Base-by-base conservation (phyloP, 2,888 invertebrate genomes). In the Ariolimax columbianus region DNA sequence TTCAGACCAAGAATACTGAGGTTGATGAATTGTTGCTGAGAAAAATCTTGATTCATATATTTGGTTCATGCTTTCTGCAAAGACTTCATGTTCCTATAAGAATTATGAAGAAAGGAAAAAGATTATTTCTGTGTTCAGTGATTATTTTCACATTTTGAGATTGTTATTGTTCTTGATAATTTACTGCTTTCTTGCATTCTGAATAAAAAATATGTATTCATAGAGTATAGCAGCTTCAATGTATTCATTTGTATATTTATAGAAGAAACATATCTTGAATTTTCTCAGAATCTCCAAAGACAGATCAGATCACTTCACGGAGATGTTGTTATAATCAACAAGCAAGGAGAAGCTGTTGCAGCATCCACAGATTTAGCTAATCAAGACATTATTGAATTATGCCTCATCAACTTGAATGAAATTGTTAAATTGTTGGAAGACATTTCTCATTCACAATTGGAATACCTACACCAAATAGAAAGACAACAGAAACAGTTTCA, bases 271-370 rank as follows among this genome's bases (percentile, higher is more conserved):
- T n/a, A n/a, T n/a, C n/a, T n/a, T n/a, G n/a, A n/a, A n/a, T n/a
- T n/a, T n/a, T n/a, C n/a, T n/a, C n/a, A n/a, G n/a, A 88, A 89
- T 68, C 85, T 93, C 9, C 91, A 91, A 86, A 82, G 89, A 79
- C 92, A 93, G 84, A 89, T 93, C 30, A 90, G 93, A 90, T 91
- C 91, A 17, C 89, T 95, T 43, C 90, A 97, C 92, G 88, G 88
- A 47, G 92, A 93, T 84, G 89, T 93, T 38, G 78, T 86, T 26
- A 63, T 87, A 0, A 91, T 93, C 90, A 89, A 88, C 59, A 87
- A 85, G 36, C 89, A 90, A 11, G 90, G 91, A 9, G 91, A 90
- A 83, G 89, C 89, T 33, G 86, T 92, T 40, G 82, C 92, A 73
- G 80, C 89, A 3, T 88, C 91, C 0, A 88, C 91, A 19, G 89